Evolutionary conservation across 2,113 vertebrate genomes (phyloP), one percentile per base, ranked within the genome.

Genomic region (Saccopteryx leptura): DNA sequence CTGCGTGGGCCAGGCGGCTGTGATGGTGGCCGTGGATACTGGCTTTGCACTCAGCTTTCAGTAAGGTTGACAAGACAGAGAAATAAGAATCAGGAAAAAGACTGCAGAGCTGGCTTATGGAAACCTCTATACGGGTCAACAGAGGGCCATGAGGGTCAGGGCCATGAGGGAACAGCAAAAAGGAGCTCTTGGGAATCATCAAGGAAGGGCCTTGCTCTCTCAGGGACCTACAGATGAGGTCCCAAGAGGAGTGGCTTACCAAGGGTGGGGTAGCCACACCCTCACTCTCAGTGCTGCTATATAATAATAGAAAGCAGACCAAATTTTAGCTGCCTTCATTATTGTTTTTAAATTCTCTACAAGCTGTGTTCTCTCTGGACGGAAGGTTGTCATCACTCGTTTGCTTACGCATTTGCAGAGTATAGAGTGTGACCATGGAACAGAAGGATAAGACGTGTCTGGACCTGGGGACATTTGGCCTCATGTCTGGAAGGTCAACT

Each of bases 251-350:
- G 28, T 61, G 23, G 39, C 26, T 96, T 39, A 26, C 9, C 24
- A 81, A 78, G 66, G 23, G 13, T 46, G 2, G 28, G 28, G 9
- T 14, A 15, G 2, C 56, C 21, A 7, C 18, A 21, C 6, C 28
- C 71, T 5, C 5, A 13, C 26, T 52, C 7, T n/a, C 58, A n/a
- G 28, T 76, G 17, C 46, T 78, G 56, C 18, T 18, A 0, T 28
- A 7, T 11, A 52, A 26, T 48, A 60, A 83, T n/a, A 63, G 17
- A 74, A 83, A 61, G 18, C 28, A 87, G n/a, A 33, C 50, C 18
- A 93, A 12, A 11, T 83, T 91, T 79, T 68, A 81, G 9, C 69
- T 69, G 63, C 14, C 50, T 78, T 96, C 46, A 31, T 56, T 81
- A 56, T 63, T 90, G 3, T 48, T 87, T 79, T 69, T 5, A 63